These are phyloP conservation scores for Agapetus fuscipes DNA, from an alignment of 2,888 invertebrate species.

Conservation along the genomic window DNA sequence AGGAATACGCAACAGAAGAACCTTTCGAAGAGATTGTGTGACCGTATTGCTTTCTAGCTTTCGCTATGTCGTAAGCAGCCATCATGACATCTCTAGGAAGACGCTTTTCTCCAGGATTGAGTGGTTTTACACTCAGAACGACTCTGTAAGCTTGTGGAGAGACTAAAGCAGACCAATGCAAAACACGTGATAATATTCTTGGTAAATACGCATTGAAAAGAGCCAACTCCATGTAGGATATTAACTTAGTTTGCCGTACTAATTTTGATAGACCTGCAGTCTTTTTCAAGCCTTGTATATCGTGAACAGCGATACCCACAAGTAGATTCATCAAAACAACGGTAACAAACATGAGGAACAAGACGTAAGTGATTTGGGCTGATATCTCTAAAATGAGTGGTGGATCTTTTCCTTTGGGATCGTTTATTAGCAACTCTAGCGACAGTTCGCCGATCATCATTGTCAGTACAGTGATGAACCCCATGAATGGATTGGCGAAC, in stretches of 20 bases:
- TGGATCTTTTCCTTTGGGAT: slow-evolving; percentile 66
- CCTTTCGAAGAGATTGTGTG: slow-evolving; percentile 59
- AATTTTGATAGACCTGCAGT: slow-evolving; percentile 76
- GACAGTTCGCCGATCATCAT: slow-evolving; percentile 87
- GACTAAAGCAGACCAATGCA: slow-evolving; percentile 70
- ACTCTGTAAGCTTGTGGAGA: slow-evolving; percentile 75
- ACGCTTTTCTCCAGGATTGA: slow-evolving; percentile 74
- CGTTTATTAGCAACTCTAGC: slow-evolving; percentile 63
- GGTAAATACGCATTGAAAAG: slow-evolving; percentile 72
- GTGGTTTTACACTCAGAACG: slow-evolving; percentile 71
- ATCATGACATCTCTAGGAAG: slow-evolving; percentile 70
- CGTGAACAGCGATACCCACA: slow-evolving; percentile 81
- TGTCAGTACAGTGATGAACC: slow-evolving; percentile 73
- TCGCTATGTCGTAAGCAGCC: slow-evolving; percentile 73
- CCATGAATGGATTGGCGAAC: slow-evolving; percentile 76
- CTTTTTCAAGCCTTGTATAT: slow-evolving; percentile 77
- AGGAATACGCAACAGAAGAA: slow-evolving; percentile 52
- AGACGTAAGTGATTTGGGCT: slow-evolving; percentile 71
- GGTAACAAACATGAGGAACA: slow-evolving; percentile 74
- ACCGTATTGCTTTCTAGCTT: slow-evolving; percentile 60
- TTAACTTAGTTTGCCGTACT: slow-evolving; percentile 77
- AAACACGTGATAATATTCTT: slow-evolving; percentile 59
- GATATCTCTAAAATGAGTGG: slow-evolving; percentile 69
- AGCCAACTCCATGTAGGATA: slow-evolving; percentile 75
- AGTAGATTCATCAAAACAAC: slow-evolving; percentile 78